Evolutionary conservation across 2,797 vertebrate species (phyloP).

Genomic region (Onychomys arenicola): DNA sequence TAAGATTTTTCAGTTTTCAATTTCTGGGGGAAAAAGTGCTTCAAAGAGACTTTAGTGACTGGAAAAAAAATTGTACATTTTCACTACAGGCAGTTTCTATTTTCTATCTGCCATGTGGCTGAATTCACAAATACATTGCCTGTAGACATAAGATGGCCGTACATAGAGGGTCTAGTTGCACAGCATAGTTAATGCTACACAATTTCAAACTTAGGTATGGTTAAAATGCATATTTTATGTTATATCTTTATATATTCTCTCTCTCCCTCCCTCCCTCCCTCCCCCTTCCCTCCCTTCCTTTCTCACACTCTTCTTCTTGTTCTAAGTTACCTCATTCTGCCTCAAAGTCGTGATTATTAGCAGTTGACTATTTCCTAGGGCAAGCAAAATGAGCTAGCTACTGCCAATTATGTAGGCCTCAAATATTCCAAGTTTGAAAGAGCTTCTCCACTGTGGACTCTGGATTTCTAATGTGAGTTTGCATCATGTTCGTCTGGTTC

Average conservation of each 20-base stretch:
- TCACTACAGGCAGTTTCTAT: not conserved
- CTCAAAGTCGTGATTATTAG: not conserved
- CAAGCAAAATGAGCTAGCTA: not conserved
- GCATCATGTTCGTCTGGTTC: not conserved
- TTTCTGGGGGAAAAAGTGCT: constrained; percentile 37
- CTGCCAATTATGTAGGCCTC: not conserved
- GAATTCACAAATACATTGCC: not conserved
- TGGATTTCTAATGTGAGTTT: not conserved
- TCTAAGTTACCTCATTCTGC: not conserved
- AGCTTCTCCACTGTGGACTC: not conserved
- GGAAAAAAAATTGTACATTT: not conserved
- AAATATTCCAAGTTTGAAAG: not conserved
- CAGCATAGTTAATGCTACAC: not conserved
- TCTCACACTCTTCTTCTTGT: not conserved
- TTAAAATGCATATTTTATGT: constrained; percentile 12
- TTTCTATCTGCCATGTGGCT: not conserved
- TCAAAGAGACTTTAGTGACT: not conserved
- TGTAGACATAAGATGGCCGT: not conserved
- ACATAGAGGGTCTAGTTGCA: not conserved
- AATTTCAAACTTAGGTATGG: constrained; percentile 30
- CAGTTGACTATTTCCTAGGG: not conserved
- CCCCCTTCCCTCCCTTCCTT: not conserved
- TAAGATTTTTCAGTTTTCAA: constrained; percentile 23
- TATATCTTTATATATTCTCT: not conserved
- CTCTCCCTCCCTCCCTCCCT: not conserved